A percentile compares a stretch with the other conserved stretches of the same genome.
Evolutionary conservation across 2,888 invertebrate species (phyloP).

Genomic region (Eledona agricola): DNA sequence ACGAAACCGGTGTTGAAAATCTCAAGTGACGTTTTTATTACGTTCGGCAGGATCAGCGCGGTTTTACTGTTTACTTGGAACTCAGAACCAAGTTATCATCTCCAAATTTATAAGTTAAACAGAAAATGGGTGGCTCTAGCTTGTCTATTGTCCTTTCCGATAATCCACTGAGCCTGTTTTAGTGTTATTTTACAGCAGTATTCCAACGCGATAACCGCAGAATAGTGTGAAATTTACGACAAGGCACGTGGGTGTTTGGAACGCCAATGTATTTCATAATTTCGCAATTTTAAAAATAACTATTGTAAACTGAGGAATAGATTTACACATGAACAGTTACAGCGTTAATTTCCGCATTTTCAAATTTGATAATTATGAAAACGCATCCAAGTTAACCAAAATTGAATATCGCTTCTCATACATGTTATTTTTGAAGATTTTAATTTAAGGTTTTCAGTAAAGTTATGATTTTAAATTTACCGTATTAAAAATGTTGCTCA

Average conservation of each 20-base stretch:
- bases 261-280: too few species aligned
- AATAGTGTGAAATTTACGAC: slow-evolving; percentile 24
- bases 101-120: slow-evolving; percentile 22
- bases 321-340: too few species aligned
- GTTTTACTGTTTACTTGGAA: slow-evolving; percentile 22
- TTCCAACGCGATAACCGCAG: slow-evolving; percentile 20
- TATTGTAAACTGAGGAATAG: too few species aligned
- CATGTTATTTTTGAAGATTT: too few species aligned
- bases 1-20: neutral
- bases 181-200: slow-evolving; percentile 12
- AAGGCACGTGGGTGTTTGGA: slow-evolving; percentile 26
- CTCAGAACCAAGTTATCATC: slow-evolving; percentile 19
- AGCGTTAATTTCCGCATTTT: too few species aligned
- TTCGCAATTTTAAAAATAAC: too few species aligned
- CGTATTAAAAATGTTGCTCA: too few species aligned
- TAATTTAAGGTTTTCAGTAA: too few species aligned
- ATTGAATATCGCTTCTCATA: too few species aligned
- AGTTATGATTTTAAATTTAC: too few species aligned
- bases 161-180: slow-evolving; percentile 17
- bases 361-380: too few species aligned
- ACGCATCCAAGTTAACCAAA: too few species aligned
- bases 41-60: slow-evolving; percentile 8
- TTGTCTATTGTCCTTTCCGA: slow-evolving; percentile 14
- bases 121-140: slow-evolving; percentile 2
- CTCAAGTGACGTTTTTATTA: slow-evolving; percentile 5